Conservation (phyloP, 2,888 invertebrate species). For the Agrochola macilenta region DNA sequence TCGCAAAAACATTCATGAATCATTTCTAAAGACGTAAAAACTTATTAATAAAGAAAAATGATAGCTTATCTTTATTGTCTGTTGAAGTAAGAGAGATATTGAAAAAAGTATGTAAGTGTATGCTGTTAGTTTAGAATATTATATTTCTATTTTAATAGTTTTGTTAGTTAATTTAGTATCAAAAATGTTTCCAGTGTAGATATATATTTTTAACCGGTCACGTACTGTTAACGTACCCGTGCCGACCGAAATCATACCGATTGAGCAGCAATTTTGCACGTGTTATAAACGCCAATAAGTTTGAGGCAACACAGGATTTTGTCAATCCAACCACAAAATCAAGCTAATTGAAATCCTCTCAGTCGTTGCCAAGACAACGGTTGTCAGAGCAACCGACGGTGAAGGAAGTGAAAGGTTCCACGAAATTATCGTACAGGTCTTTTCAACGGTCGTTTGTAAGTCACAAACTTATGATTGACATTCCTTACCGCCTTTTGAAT, state of each 20-base stretch:
- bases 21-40: slow-evolving; percentile 35
- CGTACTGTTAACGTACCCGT: no score
- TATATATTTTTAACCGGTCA: not conserved
- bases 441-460: slow-evolving; percentile 1
- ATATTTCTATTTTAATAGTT: not conserved
- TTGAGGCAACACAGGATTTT: not conserved
- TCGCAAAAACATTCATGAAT: slow-evolving; percentile 31
- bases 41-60: slow-evolving; percentile 22
- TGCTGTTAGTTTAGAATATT: no score
- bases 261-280: not conserved
- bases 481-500: not conserved
- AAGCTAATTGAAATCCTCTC: not conserved
- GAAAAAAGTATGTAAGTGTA: not conserved
- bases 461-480: not conserved
- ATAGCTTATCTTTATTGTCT: slow-evolving; percentile 5
- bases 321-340: no score
- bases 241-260: no score
- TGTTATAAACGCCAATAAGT: not conserved
- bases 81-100: not conserved
- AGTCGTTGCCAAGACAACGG: not conserved
- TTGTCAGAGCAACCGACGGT: slow-evolving; percentile 8
- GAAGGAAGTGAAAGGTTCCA: not conserved
- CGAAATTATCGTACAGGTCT: not conserved
- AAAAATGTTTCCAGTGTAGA: not conserved
- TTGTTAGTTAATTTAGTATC: not conserved